A percentile compares a stretch with the other conserved stretches of the same genome.
Evolutionary conservation across 2,797 vertebrate species (phyloP).

Genomic region (Pitangus sulphuratus): DNA sequence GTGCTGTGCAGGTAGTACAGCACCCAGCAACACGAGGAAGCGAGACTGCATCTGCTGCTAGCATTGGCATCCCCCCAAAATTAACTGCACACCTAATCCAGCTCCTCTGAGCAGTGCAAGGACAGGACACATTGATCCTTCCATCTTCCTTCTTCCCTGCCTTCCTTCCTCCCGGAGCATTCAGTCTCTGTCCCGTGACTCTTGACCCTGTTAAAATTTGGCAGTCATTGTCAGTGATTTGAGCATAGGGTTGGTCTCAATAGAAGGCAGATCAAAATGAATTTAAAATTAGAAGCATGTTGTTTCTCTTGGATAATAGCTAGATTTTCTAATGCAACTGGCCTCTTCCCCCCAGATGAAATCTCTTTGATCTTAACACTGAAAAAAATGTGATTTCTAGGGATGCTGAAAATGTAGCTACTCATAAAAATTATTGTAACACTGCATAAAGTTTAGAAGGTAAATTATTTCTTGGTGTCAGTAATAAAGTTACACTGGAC

Average conservation of each 20-base stretch:
- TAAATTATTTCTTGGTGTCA: neutral
- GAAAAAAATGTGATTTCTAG: neutral
- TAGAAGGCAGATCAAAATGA: neutral
- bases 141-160: too few species aligned
- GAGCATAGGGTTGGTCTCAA: neutral
- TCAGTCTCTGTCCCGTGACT: neutral
- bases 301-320: neutral
- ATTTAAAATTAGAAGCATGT: neutral
- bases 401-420: neutral
- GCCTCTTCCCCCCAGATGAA: neutral
- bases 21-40: neutral
- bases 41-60: neutral
- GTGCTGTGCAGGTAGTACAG: neutral
- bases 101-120: neutral
- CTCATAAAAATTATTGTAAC: neutral
- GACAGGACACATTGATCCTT: neutral
- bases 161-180: neutral
- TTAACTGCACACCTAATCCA: neutral
- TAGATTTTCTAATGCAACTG: neutral
- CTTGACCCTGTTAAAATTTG: neutral
- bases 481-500: neutral
- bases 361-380: neutral
- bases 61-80: neutral
- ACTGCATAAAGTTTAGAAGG: neutral
- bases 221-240: neutral